phyloP scores from a whole-genome alignment of 2,797 vertebrate species.

The Eremophila alpestris region DNA sequence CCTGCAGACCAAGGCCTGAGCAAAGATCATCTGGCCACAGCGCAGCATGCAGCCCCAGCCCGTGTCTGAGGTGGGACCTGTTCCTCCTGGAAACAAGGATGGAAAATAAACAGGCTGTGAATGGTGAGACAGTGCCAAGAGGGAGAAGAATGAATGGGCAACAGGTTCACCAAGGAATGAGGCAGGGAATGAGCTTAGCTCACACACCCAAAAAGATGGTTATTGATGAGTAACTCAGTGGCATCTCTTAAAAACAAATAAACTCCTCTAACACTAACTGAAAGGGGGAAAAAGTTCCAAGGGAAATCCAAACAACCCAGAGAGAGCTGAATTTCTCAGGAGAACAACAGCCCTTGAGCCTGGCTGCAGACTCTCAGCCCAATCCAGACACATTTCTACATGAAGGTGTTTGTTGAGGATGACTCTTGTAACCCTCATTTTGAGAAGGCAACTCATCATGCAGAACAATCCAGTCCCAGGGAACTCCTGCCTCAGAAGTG shows the following conservation, averaged over 20 bases:
- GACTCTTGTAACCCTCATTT: neutral
- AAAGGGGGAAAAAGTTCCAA: neutral
- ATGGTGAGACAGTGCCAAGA: neutral
- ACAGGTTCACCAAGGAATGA: neutral
- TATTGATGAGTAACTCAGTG: neutral
- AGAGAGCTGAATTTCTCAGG: neutral
- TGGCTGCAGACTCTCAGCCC: neutral
- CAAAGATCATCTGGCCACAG: conserved; percentile 99
- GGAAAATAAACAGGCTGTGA: neutral
- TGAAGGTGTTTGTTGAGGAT: neutral
- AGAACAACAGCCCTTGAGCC: neutral
- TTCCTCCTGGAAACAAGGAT: conserved; percentile 83
- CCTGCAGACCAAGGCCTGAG: conserved; percentile 89
- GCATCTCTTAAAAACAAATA: neutral
- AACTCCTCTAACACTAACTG: neutral
- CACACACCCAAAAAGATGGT: neutral
- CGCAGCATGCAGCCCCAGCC: conserved; percentile 99
- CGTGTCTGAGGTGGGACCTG: conserved; percentile 94
- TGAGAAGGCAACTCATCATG: neutral
- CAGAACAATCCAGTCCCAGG: neutral
- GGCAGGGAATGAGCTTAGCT: neutral
- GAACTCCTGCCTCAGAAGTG: neutral
- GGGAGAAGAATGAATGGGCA: neutral
- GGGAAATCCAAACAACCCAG: neutral
- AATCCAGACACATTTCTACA: neutral